Base-by-base conservation (phyloP, 2,113 vertebrate genomes). In the Oreochromis niloticus region DNA sequence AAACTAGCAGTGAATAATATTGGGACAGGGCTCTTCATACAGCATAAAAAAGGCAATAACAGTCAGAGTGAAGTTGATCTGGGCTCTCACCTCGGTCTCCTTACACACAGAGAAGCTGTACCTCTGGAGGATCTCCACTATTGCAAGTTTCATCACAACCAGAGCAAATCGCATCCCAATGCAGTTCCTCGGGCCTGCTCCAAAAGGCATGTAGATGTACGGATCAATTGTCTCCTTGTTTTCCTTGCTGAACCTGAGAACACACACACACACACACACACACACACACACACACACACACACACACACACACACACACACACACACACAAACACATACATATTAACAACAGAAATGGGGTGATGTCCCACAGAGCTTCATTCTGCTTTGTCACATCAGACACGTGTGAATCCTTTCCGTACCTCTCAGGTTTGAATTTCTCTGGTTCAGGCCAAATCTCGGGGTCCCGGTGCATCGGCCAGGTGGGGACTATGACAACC, bases 101-200 rank as follows among this genome's bases (percentile, higher is more conserved):
- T 95, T 93, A 89, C 97, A 97, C n/a, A 96, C 90, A 83, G 95
- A 87, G 85, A 97, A 94, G 1, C 80, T 97, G 93, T 96, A 97
- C n/a, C 88, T 95, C 85, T 97, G 97, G 30, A 98, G 80, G 63
- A 97, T 82, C 83, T 95, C 36, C 3, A 96, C 93, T 1, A 96
- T 0, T 4, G 96, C 95, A 52, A 97, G 82, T 89, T 97, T 98
- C 88, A 97, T 2, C 1, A 90, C 0, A 12, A 98, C 73, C 30
- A 96, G 87, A 30, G 97, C 97, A 88, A 97, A 97, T 48, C 96
- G 95, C 97, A 97, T 97, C 27, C 97, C 97, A 48, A 97, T 95
- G 89, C 97, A 97, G 89, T 97, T 98, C 68, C 97, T 94, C 10
- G 97, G 97, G 1, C 97, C 97, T 7, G 93, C 85, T 14, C 97